Evolutionary conservation across 2,888 invertebrate species (phyloP).

Genomic region (Tortrix viridana): DNA sequence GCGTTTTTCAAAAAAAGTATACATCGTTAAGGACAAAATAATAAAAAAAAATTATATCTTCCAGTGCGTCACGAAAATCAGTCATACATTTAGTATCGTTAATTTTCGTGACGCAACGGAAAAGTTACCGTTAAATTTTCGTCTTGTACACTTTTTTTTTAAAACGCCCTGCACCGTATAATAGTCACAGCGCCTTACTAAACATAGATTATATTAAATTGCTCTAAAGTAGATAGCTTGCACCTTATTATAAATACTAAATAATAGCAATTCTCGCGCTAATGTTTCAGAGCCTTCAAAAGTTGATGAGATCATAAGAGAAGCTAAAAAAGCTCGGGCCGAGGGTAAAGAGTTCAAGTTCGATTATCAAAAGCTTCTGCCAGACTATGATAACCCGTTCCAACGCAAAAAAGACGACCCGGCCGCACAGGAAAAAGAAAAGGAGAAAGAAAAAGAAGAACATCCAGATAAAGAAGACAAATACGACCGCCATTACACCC

Average conservation of each 20-base stretch:
- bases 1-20: no score
- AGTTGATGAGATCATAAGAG: slow-evolving; percentile 73
- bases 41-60: no score
- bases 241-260: not conserved
- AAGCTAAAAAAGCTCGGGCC: slow-evolving; percentile 72
- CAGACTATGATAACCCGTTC: slow-evolving; percentile 76
- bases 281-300: slow-evolving; percentile 66
- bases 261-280: slow-evolving; percentile 4
- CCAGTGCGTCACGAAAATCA: no score
- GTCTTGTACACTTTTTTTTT: no score
- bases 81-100: no score
- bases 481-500: slow-evolving; percentile 20
- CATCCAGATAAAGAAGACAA: slow-evolving; percentile 42
- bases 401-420: slow-evolving; percentile 65
- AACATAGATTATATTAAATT: not conserved
- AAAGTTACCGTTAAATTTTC: no score
- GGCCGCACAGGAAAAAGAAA: slow-evolving; percentile 44
- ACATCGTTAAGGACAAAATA: no score
- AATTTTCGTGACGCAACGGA: no score
- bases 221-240: slow-evolving; percentile 18
- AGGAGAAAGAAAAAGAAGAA: slow-evolving; percentile 47
- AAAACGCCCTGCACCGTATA: no score
- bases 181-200: no score
- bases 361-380: slow-evolving; percentile 72
- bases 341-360: slow-evolving; percentile 76